Percentiles rank a stretch among this genome's conserved stretches.
phyloP scores from a whole-genome alignment of 2,113 vertebrate genomes.

The Sylvilagus bachmani region DNA sequence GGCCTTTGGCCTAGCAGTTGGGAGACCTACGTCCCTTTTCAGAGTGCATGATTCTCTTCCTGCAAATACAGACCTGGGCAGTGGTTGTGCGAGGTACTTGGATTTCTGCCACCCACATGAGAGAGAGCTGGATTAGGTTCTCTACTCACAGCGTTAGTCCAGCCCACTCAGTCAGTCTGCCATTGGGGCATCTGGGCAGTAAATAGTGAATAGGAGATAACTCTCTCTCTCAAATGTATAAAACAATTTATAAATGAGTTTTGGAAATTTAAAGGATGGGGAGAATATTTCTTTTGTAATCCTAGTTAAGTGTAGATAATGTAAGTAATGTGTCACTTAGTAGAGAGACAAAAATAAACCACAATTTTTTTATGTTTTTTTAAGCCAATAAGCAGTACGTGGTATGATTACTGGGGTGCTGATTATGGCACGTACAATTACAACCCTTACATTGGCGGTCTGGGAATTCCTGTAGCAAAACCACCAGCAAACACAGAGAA shows the following conservation, averaged over 20 bases:
- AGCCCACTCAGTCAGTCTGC: too few relatives aligned
- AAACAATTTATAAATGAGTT: neutral
- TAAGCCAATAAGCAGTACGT: constrained; percentile 99
- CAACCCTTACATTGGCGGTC: constrained; percentile 97
- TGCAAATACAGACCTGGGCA: too few relatives aligned
- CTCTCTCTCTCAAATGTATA: too few relatives aligned
- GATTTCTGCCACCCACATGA: too few relatives aligned
- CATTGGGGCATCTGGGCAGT: too few relatives aligned
- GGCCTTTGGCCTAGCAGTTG: too few relatives aligned
- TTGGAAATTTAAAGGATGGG: neutral
- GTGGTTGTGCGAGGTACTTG: too few relatives aligned
- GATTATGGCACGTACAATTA: constrained; percentile 99
- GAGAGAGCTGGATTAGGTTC: too few relatives aligned
- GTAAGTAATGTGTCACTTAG: neutral
- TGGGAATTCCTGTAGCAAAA: constrained; percentile 97
- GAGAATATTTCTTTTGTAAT: neutral
- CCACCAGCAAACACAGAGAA: constrained; percentile 94
- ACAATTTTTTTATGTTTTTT: constrained; percentile 6
- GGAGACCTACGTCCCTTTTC: too few relatives aligned
- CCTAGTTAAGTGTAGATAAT: neutral
- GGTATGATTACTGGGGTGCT: constrained; percentile 99
- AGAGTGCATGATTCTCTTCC: too few relatives aligned
- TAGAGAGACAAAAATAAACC: constrained; percentile 2
- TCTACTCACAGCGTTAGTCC: too few relatives aligned
- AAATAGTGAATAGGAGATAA: too few relatives aligned